Conservation (phyloP, 1,140 invertebrate genomes). For the Dreissena rostriformis region DNA sequence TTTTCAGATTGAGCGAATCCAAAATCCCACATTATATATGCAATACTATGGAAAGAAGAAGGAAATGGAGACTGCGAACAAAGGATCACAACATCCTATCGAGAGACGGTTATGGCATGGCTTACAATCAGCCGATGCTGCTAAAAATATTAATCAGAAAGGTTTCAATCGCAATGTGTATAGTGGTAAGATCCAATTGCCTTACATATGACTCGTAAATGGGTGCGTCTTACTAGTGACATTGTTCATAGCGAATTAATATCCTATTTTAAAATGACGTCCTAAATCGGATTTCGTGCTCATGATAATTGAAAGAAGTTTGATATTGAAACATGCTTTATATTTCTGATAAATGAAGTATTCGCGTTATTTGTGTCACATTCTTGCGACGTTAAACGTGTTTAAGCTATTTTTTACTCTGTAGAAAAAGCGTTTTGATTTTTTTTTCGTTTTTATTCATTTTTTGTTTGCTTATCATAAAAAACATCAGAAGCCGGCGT, state of each 20-base stretch:
- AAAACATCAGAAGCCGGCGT: too few relatives aligned
- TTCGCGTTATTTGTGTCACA: slow-evolving; percentile 31
- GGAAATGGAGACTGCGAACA: background rate
- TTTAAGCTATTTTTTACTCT: too few relatives aligned
- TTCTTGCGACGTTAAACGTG: slow-evolving; percentile 34
- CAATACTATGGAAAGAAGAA: slow-evolving; percentile 41
- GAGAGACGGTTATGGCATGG: slow-evolving; percentile 40
- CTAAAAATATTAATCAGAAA: slow-evolving; percentile 15
- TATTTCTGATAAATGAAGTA: slow-evolving; percentile 11
- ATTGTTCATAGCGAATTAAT: background rate
- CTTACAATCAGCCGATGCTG: background rate
- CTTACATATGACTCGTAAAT: background rate
- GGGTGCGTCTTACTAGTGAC: background rate
- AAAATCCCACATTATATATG: slow-evolving; percentile 35
- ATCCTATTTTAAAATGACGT: background rate
- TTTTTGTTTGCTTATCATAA: too few relatives aligned
- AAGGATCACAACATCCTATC: slow-evolving; percentile 17
- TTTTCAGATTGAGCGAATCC: slow-evolving; percentile 38
- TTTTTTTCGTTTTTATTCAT: too few relatives aligned
- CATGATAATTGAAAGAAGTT: too few relatives aligned
- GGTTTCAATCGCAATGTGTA: slow-evolving; percentile 45
- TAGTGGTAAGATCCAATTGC: background rate
- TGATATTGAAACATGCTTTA: background rate
- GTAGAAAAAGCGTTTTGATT: too few relatives aligned
- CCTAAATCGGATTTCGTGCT: background rate